Evolutionary conservation across 2,797 vertebrate genomes (phyloP).

Genomic region (Chromis chromis): DNA sequence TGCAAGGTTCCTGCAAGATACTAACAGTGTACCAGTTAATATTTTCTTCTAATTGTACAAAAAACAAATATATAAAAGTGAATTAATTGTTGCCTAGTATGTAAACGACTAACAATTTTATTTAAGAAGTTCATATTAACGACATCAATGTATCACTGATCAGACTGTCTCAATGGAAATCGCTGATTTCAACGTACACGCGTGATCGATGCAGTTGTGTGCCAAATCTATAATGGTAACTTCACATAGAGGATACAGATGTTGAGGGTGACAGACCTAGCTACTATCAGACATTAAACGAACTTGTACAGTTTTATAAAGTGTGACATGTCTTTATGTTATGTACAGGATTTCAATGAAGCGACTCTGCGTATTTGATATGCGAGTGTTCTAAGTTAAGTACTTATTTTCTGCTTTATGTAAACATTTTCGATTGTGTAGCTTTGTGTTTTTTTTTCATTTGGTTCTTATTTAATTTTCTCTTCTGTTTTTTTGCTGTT

Average conservation of each 20-base stretch:
- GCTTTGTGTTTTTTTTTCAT: slow-evolving; percentile 75
- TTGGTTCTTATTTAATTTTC: slow-evolving; percentile 75
- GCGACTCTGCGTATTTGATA: slow-evolving; percentile 75
- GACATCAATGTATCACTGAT: slow-evolving; percentile 60
- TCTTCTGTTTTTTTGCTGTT: slow-evolving; percentile 73
- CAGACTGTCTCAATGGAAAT: slow-evolving; percentile 49
- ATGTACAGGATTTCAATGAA: slow-evolving; percentile 83
- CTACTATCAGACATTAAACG: slow-evolving; percentile 78
- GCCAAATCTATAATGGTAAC: slow-evolving; percentile 83
- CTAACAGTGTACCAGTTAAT: slow-evolving; percentile 48
- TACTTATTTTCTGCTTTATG: slow-evolving; percentile 76
- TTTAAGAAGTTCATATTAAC: slow-evolving; percentile 58
- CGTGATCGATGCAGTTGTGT: slow-evolving; percentile 78
- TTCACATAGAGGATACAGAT: slow-evolving; percentile 71
- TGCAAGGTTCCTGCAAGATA: slow-evolving; percentile 47
- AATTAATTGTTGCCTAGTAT: slow-evolving; percentile 61
- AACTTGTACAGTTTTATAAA: slow-evolving; percentile 87
- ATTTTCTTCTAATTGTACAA: slow-evolving; percentile 63
- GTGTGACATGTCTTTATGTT: slow-evolving; percentile 79
- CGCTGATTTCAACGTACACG: slow-evolving; percentile 43
- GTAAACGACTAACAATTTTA: slow-evolving; percentile 65
- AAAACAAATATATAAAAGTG: slow-evolving; percentile 27
- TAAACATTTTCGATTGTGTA: slow-evolving; percentile 74
- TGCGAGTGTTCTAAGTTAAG: slow-evolving; percentile 72
- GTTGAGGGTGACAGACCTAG: slow-evolving; percentile 59